phyloP scores from a whole-genome alignment of 2,888 invertebrate species.

The Dicroscelio sp. region DNA sequence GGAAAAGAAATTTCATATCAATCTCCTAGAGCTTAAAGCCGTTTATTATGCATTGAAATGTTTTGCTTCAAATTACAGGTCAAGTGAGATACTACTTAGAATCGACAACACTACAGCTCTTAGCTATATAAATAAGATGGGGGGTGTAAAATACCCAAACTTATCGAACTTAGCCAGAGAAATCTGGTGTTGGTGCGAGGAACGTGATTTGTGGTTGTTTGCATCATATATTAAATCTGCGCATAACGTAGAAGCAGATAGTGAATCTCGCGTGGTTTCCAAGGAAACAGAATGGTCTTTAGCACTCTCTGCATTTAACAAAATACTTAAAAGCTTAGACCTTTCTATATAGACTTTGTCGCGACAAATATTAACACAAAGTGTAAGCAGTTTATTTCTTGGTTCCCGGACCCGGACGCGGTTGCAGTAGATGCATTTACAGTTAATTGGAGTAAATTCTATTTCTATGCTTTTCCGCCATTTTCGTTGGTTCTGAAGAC shows the following conservation, averaged over 20 bases:
- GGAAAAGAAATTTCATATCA: no score
- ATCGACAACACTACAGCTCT: background rate
- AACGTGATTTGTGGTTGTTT: background rate
- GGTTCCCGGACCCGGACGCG: slow-evolving; percentile 73
- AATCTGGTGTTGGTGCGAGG: background rate
- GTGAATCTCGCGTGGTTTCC: background rate
- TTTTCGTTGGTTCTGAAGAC: slow-evolving; percentile 77
- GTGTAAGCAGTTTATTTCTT: slow-evolving; percentile 77
- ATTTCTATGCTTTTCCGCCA: slow-evolving; percentile 81
- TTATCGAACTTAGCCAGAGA: background rate
- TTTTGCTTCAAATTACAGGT: background rate
- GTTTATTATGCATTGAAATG: background rate
- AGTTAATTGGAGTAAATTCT: slow-evolving; percentile 48
- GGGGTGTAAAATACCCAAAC: background rate
- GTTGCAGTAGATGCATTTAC: slow-evolving; percentile 79
- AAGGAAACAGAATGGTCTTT: slow-evolving; percentile 43
- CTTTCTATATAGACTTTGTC: slow-evolving; percentile 78
- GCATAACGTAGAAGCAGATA: background rate
- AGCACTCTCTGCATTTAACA: background rate
- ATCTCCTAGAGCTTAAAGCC: no score
- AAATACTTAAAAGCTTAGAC: slow-evolving; percentile 17
- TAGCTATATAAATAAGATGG: background rate
- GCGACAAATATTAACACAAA: slow-evolving; percentile 77
- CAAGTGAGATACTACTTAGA: background rate
- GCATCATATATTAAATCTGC: no score